A percentile compares a stretch with the other conserved stretches of the same genome.
Evolutionary conservation across 2,113 vertebrate genomes (phyloP).

Genomic region (Xenus cinereus): DNA sequence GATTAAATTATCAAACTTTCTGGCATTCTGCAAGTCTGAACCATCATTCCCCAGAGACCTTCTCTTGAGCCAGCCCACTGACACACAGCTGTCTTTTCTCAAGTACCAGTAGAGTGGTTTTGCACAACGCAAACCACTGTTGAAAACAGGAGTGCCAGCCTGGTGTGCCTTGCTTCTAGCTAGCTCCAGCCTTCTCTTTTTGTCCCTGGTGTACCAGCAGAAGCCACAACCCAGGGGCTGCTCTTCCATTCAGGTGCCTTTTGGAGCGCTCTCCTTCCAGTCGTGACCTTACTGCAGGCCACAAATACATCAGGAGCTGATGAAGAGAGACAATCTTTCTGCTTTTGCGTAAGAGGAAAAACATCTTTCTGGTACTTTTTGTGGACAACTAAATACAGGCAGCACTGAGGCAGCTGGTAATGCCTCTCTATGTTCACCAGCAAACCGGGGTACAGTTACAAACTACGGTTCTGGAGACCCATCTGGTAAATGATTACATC

Average conservation of each 20-base stretch:
- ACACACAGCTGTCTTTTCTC: not conserved
- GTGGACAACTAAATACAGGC: not conserved
- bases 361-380: not conserved
- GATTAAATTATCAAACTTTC: not conserved
- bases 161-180: not conserved
- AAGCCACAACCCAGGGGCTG: not conserved
- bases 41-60: not conserved
- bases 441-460: not conserved
- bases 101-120: not conserved
- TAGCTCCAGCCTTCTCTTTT: not conserved
- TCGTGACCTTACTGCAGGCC: not conserved
- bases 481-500: not conserved
- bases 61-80: not conserved
- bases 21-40: not conserved
- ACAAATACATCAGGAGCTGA: not conserved
- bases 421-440: not conserved
- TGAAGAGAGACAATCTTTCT: not conserved
- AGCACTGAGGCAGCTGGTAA: not conserved
- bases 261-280: not conserved
- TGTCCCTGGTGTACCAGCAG: not conserved
- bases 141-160: not conserved
- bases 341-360: not conserved
- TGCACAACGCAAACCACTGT: not conserved
- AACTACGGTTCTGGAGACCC: not conserved
- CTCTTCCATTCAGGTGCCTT: not conserved